These are phyloP conservation scores for Wiebesia pumilae DNA, from an alignment of 1,140 invertebrate species.

Conservation along the genomic window DNA sequence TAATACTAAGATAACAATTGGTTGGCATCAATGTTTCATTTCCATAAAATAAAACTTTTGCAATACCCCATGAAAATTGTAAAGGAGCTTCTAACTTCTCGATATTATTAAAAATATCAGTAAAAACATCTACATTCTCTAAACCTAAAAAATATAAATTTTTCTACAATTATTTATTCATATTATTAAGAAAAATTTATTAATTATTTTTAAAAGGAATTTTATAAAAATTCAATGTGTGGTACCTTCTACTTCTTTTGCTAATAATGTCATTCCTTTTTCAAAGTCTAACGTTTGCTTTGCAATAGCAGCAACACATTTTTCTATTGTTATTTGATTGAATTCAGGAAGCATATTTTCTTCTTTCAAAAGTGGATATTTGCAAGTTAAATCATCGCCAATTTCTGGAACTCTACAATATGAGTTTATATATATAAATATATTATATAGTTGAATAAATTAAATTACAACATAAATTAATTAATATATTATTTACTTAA, in stretches of 20 bases:
- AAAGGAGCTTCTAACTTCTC: constrained; percentile 84
- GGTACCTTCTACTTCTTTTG: constrained; percentile 73
- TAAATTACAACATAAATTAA: background rate
- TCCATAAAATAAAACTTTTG: constrained; percentile 88
- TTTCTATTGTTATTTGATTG: constrained; percentile 86
- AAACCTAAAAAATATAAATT: constrained; percentile 59
- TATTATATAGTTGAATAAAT: constrained; percentile 1
- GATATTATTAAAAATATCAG: constrained; percentile 84
- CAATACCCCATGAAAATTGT: constrained; percentile 89
- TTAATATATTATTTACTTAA: background rate
- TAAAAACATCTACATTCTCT: constrained; percentile 79
- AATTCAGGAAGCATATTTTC: constrained; percentile 85
- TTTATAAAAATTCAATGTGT: constrained; percentile 37
- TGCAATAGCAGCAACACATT: constrained; percentile 87
- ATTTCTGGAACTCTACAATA: constrained; percentile 89
- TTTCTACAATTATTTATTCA: constrained; percentile 24
- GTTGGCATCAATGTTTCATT: constrained; percentile 87
- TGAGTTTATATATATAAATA: constrained; percentile 21
- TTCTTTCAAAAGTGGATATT: constrained; percentile 83
- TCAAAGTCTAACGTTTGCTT: constrained; percentile 90
- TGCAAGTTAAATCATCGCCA: constrained; percentile 84
- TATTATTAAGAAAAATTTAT: constrained; percentile 19
- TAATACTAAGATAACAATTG: constrained; percentile 83
- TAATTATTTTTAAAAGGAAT: background rate
- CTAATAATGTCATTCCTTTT: constrained; percentile 81